Conservation (phyloP, 2,888 invertebrate genomes). For the Heliconius aoede region DNA sequence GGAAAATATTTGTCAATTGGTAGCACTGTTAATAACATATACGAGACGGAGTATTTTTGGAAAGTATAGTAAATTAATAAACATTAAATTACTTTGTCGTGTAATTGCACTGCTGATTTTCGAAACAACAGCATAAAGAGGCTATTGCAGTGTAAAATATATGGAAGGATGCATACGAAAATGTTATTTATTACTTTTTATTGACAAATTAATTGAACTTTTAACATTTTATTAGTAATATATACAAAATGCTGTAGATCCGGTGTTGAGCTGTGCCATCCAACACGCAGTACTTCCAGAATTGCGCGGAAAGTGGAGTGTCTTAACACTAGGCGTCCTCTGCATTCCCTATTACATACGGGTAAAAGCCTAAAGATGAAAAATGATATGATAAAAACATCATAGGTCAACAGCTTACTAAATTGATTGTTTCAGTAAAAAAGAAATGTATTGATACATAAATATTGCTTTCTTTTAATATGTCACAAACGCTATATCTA, state of each 20-base stretch:
- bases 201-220: not conserved
- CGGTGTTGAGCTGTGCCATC: no score
- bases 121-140: not conserved
- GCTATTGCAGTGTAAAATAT: not conserved
- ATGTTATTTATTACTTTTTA: not conserved
- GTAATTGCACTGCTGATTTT: not conserved
- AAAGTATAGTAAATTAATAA: conserved; percentile 12
- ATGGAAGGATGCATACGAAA: not conserved
- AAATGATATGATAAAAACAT: no score
- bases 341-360: no score
- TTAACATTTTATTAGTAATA: not conserved
- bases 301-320: no score
- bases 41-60: not conserved
- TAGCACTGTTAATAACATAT: not conserved
- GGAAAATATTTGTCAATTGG: not conserved
- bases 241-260: not conserved
- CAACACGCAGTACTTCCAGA: no score
- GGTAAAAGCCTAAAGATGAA: no score
- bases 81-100: not conserved
- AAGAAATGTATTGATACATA: not conserved
- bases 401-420: no score
- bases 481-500: conserved; percentile 1
- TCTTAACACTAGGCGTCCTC: no score
- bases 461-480: not conserved
- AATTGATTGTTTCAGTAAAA: not conserved